These are phyloP conservation scores for Zapus hudsonius DNA, from an alignment of 2,113 vertebrate genomes.

Conservation along the genomic window DNA sequence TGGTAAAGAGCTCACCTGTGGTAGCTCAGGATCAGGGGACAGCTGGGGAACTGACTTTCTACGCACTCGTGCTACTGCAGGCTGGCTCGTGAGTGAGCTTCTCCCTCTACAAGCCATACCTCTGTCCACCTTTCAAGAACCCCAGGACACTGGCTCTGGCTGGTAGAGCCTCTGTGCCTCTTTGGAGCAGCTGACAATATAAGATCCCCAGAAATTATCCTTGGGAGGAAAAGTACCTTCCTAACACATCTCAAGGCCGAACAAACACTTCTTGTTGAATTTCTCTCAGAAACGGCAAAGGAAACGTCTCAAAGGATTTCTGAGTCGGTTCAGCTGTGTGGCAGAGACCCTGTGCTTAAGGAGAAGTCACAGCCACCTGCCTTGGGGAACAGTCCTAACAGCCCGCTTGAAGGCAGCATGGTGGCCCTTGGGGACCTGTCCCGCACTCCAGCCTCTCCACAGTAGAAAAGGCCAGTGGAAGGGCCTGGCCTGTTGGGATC, in stretches of 20 bases:
- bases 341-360: not conserved
- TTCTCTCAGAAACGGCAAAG: not conserved
- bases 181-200: not conserved
- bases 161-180: not conserved
- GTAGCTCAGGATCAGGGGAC: not conserved
- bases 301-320: not conserved
- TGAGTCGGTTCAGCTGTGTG: no score
- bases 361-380: not conserved
- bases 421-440: not conserved
- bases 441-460: not conserved
- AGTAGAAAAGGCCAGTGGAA: accelerated
- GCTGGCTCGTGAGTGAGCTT: not conserved
- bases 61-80: no score
- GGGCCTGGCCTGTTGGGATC: not conserved
- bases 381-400: not conserved
- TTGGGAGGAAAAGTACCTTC: no score
- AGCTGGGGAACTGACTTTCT: no score
- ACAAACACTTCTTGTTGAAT: not conserved
- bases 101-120: not conserved
- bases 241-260: not conserved
- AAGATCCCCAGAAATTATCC: not conserved
- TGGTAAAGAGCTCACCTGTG: not conserved
- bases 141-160: not conserved
- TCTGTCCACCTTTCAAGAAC: not conserved
- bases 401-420: not conserved